Percentiles rank a stretch among this genome's conserved stretches.
Evolutionary conservation across 2,888 invertebrate species (phyloP).

Genomic region (Heteropelma amictum): DNA sequence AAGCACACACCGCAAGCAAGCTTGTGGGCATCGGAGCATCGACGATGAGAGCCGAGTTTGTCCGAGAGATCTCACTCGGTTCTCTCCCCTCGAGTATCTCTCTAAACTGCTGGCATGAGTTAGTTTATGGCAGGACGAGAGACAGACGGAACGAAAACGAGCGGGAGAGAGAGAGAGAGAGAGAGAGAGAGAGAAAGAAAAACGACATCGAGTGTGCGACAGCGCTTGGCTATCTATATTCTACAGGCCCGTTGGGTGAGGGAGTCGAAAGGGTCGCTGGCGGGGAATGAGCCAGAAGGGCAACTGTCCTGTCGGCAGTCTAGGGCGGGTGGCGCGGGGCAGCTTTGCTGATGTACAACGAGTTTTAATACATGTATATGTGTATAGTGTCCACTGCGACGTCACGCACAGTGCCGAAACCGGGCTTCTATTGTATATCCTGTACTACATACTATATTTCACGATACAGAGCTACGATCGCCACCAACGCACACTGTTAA

Average conservation of each 20-base stretch:
- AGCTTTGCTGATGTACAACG: constrained; percentile 7
- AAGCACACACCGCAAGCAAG: constrained; percentile 42
- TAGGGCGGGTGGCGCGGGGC: constrained; percentile 7
- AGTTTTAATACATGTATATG: constrained; percentile 25
- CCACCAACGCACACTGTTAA: constrained; percentile 9
- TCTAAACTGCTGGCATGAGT: constrained; percentile 3
- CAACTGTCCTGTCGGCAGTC: constrained; percentile 47
- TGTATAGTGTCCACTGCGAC: constrained; percentile 33
- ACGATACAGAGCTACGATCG: constrained; percentile 14
- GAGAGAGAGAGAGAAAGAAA: not conserved
- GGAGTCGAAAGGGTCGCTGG: constrained; percentile 46
- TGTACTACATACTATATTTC: constrained; percentile 15
- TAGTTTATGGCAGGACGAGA: constrained; percentile 2
- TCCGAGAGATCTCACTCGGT: constrained; percentile 32
- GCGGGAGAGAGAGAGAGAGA: constrained; percentile 5
- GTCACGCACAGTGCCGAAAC: constrained; percentile 45
- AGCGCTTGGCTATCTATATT: constrained; percentile 7
- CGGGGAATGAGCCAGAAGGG: constrained; percentile 43
- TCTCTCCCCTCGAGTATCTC: constrained; percentile 13
- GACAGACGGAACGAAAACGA: not conserved
- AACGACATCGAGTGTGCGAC: constrained; percentile 30
- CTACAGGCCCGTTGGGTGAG: constrained; percentile 38
- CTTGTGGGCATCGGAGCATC: constrained; percentile 39
- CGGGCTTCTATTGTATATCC: constrained; percentile 42
- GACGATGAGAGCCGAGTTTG: constrained; percentile 39